Conservation (phyloP, 2,888 invertebrate species). For the Drosophila anomelani region DNA sequence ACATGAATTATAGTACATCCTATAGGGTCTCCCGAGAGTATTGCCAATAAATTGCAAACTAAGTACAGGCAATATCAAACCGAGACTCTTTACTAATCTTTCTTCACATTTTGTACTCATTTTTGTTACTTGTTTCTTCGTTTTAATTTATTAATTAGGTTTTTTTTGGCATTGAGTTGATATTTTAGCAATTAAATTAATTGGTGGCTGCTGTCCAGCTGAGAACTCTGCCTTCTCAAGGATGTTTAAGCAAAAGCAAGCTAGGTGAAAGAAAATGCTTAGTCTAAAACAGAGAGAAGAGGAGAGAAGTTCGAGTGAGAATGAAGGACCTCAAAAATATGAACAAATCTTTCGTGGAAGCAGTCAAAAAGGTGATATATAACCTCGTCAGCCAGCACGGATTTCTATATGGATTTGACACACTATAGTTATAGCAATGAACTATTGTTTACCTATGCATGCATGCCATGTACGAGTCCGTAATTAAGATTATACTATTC, state of each 20-base stretch:
- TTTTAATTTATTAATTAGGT: neutral
- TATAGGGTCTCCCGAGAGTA: slow-evolving; percentile 4
- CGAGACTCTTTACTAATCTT: slow-evolving; percentile 14
- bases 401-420: slow-evolving; percentile 32
- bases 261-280: slow-evolving; percentile 17
- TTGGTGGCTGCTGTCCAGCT: slow-evolving; percentile 17
- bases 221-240: slow-evolving; percentile 19
- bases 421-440: slow-evolving; percentile 25
- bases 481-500: slow-evolving; percentile 13
- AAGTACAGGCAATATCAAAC: slow-evolving; percentile 17
- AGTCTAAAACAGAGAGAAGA: slow-evolving; percentile 28
- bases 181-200: slow-evolving; percentile 19
- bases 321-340: neutral
- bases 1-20: slow-evolving; percentile 1
- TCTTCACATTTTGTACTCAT: slow-evolving; percentile 31
- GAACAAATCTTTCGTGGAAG: slow-evolving; percentile 31
- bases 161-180: slow-evolving; percentile 28
- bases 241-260: slow-evolving; percentile 18
- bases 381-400: slow-evolving; percentile 8
- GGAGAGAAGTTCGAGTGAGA: slow-evolving; percentile 9
- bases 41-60: slow-evolving; percentile 26
- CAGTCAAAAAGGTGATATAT: slow-evolving; percentile 17
- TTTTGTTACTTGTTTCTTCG: slow-evolving; percentile 15
- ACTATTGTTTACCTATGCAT: slow-evolving; percentile 33
- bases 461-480: slow-evolving; percentile 23